Conservation (phyloP, 2,113 vertebrate species). For the Ageneiosus marmoratus region DNA sequence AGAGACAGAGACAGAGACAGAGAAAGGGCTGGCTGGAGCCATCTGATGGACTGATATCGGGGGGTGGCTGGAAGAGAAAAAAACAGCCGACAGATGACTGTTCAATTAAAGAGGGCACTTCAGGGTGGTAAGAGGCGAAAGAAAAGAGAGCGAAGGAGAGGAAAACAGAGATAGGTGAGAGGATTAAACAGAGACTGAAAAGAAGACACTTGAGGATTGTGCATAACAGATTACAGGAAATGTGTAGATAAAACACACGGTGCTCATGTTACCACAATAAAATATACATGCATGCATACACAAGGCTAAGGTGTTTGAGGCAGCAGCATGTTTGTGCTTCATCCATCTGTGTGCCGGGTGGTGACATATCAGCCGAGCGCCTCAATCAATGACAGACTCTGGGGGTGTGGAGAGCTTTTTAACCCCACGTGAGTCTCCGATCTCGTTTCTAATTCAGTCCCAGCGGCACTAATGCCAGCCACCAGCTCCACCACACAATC, state of each 20-base stretch:
- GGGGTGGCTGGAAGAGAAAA: slow-evolving; percentile 49
- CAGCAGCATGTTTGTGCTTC: slow-evolving; percentile 64
- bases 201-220: slow-evolving; percentile 57
- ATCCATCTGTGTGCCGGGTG: slow-evolving; percentile 72
- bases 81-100: slow-evolving; percentile 67
- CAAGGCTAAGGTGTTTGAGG: slow-evolving; percentile 52
- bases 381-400: slow-evolving; percentile 66
- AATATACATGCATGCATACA: slow-evolving; percentile 29
- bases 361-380: slow-evolving; percentile 71
- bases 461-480: slow-evolving; percentile 68
- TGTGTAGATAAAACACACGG: slow-evolving; percentile 48
- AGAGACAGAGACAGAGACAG: slow-evolving; percentile 19
- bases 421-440: slow-evolving; percentile 68
- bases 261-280: slow-evolving; percentile 41
- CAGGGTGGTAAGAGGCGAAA: slow-evolving; percentile 57
- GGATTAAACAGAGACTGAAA: slow-evolving; percentile 39
- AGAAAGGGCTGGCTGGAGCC: slow-evolving; percentile 49
- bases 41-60: slow-evolving; percentile 59
- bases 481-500: slow-evolving; percentile 70
- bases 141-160: slow-evolving; percentile 36
- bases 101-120: slow-evolving; percentile 69
- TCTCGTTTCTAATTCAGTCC: slow-evolving; percentile 73
- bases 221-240: slow-evolving; percentile 56
- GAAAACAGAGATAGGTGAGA: slow-evolving; percentile 38
- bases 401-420: slow-evolving; percentile 61